phyloP scores from a whole-genome alignment of 2,888 invertebrate genomes.

The Eulithis prunata region DNA sequence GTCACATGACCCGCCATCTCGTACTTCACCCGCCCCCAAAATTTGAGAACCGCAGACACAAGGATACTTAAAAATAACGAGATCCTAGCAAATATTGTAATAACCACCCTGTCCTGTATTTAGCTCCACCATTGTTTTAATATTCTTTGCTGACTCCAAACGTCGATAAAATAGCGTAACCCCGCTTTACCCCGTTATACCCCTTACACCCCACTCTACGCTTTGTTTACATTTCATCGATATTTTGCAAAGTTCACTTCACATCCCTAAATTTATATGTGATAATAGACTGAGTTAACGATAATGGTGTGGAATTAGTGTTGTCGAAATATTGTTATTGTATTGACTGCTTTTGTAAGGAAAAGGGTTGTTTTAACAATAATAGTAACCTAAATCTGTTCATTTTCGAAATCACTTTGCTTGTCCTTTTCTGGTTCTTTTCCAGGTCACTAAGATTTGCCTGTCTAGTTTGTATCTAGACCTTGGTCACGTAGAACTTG shows the following conservation, averaged over 20 bases:
- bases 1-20: constrained; percentile 33
- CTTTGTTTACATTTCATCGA: constrained; percentile 69
- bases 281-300: constrained; percentile 69
- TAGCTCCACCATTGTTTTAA: constrained; percentile 70
- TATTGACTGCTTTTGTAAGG: constrained; percentile 54
- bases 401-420: not conserved
- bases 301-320: constrained; percentile 58
- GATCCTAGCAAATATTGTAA: constrained; percentile 82
- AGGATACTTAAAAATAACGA: constrained; percentile 84
- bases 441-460: not conserved
- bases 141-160: constrained; percentile 69
- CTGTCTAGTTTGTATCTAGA: no score
- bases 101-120: constrained; percentile 65
- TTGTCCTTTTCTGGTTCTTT: not conserved
- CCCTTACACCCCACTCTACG: constrained; percentile 43
- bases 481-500: no score
- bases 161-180: constrained; percentile 41
- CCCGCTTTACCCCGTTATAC: constrained; percentile 27
- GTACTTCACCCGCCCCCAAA: constrained; percentile 50
- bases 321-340: constrained; percentile 56
- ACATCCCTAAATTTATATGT: constrained; percentile 69
- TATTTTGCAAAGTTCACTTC: constrained; percentile 65
- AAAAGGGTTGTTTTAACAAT: constrained; percentile 18
- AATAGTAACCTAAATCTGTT: not conserved
- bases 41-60: constrained; percentile 66